These are phyloP conservation scores for Eupithecia exiguata DNA, from an alignment of 2,888 invertebrate species.

Conservation along the genomic window DNA sequence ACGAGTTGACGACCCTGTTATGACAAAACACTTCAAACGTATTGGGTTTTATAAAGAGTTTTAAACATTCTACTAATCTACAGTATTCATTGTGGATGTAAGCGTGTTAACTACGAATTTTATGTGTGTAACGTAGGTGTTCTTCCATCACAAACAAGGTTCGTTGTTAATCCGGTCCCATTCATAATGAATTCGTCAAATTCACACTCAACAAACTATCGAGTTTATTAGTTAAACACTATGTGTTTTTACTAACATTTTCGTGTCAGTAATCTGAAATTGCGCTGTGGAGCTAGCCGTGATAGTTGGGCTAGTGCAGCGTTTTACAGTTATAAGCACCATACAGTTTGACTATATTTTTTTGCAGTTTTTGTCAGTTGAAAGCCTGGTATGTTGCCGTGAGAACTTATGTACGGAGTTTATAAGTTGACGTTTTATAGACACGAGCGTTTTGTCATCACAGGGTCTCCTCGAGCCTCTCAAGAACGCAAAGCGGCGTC, in stretches of 20 bases:
- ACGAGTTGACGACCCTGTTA: constrained; percentile 5
- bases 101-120: neutral
- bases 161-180: neutral
- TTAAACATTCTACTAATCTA: neutral
- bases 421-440: neutral
- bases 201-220: no score
- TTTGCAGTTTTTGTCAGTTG: no score
- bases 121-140: neutral
- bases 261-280: no score
- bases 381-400: neutral
- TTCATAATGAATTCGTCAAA: neutral
- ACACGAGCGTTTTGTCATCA: constrained; percentile 5
- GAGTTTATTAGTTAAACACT: neutral
- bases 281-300: no score
- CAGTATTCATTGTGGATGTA: neutral
- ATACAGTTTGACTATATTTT: no score
- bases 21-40: neutral
- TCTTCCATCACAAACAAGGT: neutral
- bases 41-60: neutral
- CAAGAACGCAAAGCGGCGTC: constrained; percentile 48
- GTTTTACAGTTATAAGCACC: neutral
- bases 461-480: neutral
- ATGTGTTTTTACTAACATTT: neutral
- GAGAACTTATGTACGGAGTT: neutral
- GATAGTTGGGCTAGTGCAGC: neutral